phyloP scores from a whole-genome alignment of 2,113 vertebrate genomes.

The Muntiacus reevesi region DNA sequence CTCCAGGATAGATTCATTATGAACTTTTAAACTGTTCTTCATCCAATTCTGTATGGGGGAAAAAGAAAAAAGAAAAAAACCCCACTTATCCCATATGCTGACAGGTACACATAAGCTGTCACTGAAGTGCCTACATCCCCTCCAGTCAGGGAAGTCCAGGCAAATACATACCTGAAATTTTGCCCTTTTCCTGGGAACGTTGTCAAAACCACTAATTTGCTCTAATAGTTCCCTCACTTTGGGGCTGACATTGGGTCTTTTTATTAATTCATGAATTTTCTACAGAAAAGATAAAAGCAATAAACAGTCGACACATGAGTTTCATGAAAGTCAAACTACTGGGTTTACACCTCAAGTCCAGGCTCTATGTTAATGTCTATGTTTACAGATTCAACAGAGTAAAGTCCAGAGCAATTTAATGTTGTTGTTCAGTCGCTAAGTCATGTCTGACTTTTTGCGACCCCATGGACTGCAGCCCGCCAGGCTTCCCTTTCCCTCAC shows the following conservation, averaged over 20 bases:
- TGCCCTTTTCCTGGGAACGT: constrained; percentile 93
- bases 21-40: constrained; percentile 92
- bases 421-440: background rate
- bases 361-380: background rate
- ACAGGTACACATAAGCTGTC: background rate
- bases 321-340: background rate
- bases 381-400: background rate
- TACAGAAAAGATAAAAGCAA: constrained; percentile 66
- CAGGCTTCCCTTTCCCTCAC: background rate
- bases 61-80: background rate
- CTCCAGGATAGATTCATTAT: constrained; percentile 82
- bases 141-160: no score
- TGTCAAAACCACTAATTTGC: constrained; percentile 90
- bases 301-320: background rate
- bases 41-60: constrained; percentile 92
- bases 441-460: background rate
- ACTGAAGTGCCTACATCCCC: background rate
- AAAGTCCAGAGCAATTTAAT: background rate
- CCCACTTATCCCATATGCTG: no score
- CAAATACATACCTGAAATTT: constrained; percentile 92
- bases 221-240: constrained; percentile 87
- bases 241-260: constrained; percentile 86
- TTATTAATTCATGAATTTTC: constrained; percentile 90
- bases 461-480: background rate
- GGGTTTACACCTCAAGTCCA: background rate